Evolutionary conservation across 1,140 invertebrate genomes (phyloP), one percentile per base, ranked within the genome.

Genomic region (Asobara japonica): DNA sequence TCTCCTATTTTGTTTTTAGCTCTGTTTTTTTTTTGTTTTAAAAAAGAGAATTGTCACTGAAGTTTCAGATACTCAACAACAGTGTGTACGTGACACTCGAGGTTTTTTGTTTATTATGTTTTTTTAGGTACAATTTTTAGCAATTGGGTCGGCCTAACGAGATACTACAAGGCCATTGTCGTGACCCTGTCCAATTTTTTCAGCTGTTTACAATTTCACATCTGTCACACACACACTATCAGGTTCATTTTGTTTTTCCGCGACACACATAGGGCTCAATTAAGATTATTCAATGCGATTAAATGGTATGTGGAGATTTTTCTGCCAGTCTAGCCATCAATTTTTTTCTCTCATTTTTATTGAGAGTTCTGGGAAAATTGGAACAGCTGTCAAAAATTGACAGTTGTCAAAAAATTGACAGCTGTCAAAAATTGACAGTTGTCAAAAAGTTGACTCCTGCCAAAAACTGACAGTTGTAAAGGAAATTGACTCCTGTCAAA

Each of bases 91-190:
- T 56, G 51, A 56, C 51, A 56, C 51, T 56, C 51, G 51, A 56
- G 51, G 20, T 3, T 56, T 25, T 56, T 56, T 56, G 3, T 25
- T 56, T 56, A n/a, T n/a, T n/a, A n/a, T n/a, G n/a, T 27, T 20
- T 2, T 27, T 56, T 56, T 51, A 8, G n/a, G 18, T 56, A 56
- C 51, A 56, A 18, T 56, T 25, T 22, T 56, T 25, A 62, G 29
- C n/a, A 62, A 62, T 62, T 30, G 29, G 60, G 60, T 62, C 60
- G 29, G 25, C 10, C 29, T 62, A 31, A 62, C 27, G 27, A 62
- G 60, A 62, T 30, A 30, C 60, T 62, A 31, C 29, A 62, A 62
- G 60, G 60, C 60, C 60, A 62, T 62, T 62, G 60, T 62, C 60
- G 29, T 31, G 60, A 62, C 60, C 29, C 60, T 62, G 25, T 62